Base-by-base conservation (phyloP, 2,888 invertebrate genomes). In the Cabera pusaria region DNA sequence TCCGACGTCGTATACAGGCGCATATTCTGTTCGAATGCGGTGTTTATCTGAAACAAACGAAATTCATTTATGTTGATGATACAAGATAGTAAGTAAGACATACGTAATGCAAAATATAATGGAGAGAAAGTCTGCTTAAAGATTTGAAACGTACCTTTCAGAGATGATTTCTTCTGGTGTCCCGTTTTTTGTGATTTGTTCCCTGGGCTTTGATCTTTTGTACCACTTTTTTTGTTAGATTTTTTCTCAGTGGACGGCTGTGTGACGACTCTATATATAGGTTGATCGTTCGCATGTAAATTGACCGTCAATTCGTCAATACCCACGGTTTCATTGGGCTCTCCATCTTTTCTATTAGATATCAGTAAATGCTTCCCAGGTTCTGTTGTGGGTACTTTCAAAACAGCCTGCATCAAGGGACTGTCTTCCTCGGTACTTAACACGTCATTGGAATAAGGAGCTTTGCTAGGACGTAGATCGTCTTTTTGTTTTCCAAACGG, bases 201-300 rank as follows among this genome's bases (percentile, higher is more conserved):
- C 18, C 63, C 64, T 11, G 52, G 53, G 26, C 39, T 60, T 24
- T 52, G 56, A 43, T 85, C 83, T 45, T 87, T 87, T 26, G 70
- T 57, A 6, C 61, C 62, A 29, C 53, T 68, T 58, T 87, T 87
- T 51, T 86, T 88, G 44, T 77, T 83, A 19, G 64, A 58, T 60
- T 88, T 87, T 58, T 81, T 84, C 36, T 86, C 86, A 1, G 65
- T 59, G 6, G 87, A 71, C 6, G 88, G 88, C 46, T 86, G 87
- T 17, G 88, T 86, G 18, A 88, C 87, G 22, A 88, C 84, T 65
- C 85, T 77, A 53, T 88, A 88, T 48, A 87, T 72, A 11, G 88
- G 88, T 43, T 88, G 87, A 56, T 89, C 82, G 56, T 89, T 82
- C 40, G 86, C 85, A 54, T 86, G 82, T 24, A 88, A 68, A 62